Evolutionary conservation across 2,113 vertebrate genomes (phyloP).

Genomic region (Dissostichus mawsoni): DNA sequence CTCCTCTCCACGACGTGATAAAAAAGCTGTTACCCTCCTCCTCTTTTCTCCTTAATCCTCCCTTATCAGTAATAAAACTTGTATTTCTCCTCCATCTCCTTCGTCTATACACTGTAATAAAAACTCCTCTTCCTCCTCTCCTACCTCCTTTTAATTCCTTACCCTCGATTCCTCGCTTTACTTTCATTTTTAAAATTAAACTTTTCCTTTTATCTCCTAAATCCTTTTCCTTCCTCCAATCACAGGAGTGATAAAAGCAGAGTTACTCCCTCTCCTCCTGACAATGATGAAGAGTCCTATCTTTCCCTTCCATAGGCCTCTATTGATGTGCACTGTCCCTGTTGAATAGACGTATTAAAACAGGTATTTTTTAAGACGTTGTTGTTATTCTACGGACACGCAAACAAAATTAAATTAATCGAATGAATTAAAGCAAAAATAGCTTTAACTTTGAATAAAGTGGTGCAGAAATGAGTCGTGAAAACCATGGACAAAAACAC

Average conservation of each 20-base stretch:
- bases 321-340: no score
- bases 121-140: slow-evolving; percentile 25
- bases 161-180: slow-evolving; percentile 5
- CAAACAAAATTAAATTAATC: no score
- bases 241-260: slow-evolving; percentile 26
- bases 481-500: no score
- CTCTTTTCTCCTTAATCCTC: slow-evolving; percentile 28
- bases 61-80: slow-evolving; percentile 35
- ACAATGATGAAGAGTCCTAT: slow-evolving; percentile 70
- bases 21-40: slow-evolving; percentile 39
- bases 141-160: slow-evolving; percentile 35
- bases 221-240: slow-evolving; percentile 18
- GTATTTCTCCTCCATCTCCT: slow-evolving; percentile 17
- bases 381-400: no score
- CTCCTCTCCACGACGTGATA: slow-evolving; percentile 2
- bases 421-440: no score
- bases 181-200: slow-evolving; percentile 38
- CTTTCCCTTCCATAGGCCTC: slow-evolving; percentile 14
- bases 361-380: no score
- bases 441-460: no score
- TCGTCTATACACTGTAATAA: slow-evolving; percentile 34
- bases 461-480: no score
- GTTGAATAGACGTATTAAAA: no score
- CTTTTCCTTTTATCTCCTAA: slow-evolving; percentile 26
- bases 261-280: slow-evolving; percentile 46